A percentile compares a stretch with the other conserved stretches of the same genome.
Evolutionary conservation across 2,113 vertebrate genomes (phyloP).

Genomic region (Oxyruncus cristatus): DNA sequence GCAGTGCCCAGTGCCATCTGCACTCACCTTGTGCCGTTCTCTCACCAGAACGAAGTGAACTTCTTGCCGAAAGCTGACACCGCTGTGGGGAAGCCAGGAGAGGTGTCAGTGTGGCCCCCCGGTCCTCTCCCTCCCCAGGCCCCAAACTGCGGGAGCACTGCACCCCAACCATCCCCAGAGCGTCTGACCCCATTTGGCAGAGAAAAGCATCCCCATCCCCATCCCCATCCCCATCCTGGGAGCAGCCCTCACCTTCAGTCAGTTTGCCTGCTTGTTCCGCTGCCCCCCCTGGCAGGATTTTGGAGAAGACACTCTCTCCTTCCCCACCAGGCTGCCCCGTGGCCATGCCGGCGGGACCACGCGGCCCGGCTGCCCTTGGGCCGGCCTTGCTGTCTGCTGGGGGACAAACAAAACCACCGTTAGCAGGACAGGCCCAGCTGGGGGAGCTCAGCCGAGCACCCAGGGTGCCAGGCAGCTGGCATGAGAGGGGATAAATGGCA

Average conservation of each 20-base stretch:
- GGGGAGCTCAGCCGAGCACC: background rate
- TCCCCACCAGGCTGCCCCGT: constrained; percentile 79
- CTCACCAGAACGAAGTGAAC: constrained; percentile 99
- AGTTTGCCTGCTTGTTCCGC: constrained; percentile 98
- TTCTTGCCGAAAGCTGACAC: constrained; percentile 97
- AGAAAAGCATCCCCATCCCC: fast-evolving
- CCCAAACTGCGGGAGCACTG: background rate
- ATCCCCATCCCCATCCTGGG: fast-evolving
- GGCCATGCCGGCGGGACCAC: constrained; percentile 74
- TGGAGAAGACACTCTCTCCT: constrained; percentile 91
- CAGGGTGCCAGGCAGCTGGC: background rate
- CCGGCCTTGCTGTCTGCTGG: constrained; percentile 81
- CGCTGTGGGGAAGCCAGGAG: constrained; percentile 54
- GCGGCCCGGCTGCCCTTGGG: constrained; percentile 52
- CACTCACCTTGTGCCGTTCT: constrained; percentile 80
- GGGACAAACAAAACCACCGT: background rate
- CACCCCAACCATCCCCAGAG: background rate
- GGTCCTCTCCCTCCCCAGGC: fast-evolving
- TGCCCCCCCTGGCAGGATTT: constrained; percentile 93
- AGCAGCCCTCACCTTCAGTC: constrained; percentile 85
- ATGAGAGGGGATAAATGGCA: fast-evolving
- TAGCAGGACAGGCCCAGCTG: fast-evolving
- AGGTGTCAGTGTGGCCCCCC: background rate
- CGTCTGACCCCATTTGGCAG: fast-evolving
- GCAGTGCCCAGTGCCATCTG: fast-evolving